Conservation (phyloP, 2,113 vertebrate genomes). For the Microcebus ravelobensis region DNA sequence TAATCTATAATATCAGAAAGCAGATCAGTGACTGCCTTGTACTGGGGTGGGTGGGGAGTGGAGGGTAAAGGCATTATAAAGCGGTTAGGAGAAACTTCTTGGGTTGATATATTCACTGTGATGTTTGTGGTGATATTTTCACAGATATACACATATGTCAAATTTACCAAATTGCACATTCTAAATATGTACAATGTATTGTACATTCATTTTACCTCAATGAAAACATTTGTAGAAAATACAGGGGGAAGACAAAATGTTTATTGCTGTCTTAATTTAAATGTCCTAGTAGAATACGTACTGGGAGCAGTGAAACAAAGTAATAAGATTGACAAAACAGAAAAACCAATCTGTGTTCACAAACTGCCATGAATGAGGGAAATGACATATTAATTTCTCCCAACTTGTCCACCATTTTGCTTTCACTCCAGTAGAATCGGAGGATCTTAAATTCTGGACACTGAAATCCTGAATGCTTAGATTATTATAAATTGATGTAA, state of each 20-base stretch:
- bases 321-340: background rate
- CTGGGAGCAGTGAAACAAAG: background rate
- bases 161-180: background rate
- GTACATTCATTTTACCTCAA: background rate
- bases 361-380: conserved; percentile 6
- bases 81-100: background rate
- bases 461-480: background rate
- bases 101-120: background rate
- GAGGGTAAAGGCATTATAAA: background rate
- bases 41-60: background rate
- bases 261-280: background rate
- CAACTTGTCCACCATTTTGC: conserved; percentile 10
- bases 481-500: background rate
- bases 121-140: background rate
- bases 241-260: background rate
- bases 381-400: conserved; percentile 16
- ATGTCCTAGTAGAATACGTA: background rate
- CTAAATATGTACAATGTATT: background rate
- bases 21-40: background rate
- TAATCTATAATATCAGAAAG: background rate
- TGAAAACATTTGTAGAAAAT: conserved; percentile 2
- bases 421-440: background rate
- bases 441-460: background rate
- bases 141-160: background rate
- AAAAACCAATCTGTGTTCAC: conserved; percentile 23